A percentile compares a stretch with the other conserved stretches of the same genome.
These are phyloP conservation scores for Pangasius larnaudii DNA, from an alignment of 2,797 vertebrate genomes.

Conservation along the genomic window DNA sequence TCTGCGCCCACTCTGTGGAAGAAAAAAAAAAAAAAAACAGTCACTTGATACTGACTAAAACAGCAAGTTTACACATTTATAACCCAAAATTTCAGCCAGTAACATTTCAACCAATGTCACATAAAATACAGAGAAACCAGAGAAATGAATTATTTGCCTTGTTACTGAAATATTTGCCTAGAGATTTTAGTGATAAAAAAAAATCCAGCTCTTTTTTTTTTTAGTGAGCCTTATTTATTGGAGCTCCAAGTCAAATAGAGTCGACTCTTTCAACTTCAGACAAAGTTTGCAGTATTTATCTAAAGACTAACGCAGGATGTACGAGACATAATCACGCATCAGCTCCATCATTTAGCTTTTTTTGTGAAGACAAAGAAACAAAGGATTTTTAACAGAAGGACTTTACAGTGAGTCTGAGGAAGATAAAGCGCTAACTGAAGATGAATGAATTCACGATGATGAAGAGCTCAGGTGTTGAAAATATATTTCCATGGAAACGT, in stretches of 20 bases:
- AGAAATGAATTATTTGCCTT: not conserved
- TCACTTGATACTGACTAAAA: not conserved
- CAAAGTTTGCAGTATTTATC: not conserved
- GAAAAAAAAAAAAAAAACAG: not conserved
- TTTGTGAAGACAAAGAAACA: not conserved
- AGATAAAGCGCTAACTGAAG: too few relatives aligned
- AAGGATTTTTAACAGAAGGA: not conserved
- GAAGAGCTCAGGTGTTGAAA: too few relatives aligned
- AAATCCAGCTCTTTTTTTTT: not conserved
- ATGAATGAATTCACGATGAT: too few relatives aligned
- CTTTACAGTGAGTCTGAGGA: too few relatives aligned
- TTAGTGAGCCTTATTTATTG: not conserved
- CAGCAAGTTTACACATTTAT: not conserved
- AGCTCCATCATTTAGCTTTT: not conserved
- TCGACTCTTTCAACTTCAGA: not conserved
- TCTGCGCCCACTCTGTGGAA: conserved; percentile 73
- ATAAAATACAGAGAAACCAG: not conserved
- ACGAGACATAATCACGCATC: not conserved
- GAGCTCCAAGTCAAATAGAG: too few relatives aligned
- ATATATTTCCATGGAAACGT: not conserved
- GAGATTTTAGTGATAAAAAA: not conserved
- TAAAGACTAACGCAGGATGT: too few relatives aligned
- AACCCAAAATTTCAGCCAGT: not conserved
- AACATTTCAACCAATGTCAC: not conserved
- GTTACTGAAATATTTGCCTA: not conserved